phyloP scores from a whole-genome alignment of 2,888 invertebrate genomes.

The Ophion costatus region DNA sequence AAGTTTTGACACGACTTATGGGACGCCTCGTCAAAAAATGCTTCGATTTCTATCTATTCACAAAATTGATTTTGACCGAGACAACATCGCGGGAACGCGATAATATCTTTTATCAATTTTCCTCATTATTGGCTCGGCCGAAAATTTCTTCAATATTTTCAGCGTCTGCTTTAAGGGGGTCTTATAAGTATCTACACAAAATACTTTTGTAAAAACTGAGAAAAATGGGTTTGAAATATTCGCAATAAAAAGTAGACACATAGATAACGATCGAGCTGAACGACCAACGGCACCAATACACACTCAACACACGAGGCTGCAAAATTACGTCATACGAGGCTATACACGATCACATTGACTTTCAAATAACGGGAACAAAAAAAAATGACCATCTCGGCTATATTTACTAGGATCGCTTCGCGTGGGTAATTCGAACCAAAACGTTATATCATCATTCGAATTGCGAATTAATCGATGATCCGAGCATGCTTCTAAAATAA shows the following conservation, averaged over 20 bases:
- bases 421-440: slow-evolving; percentile 8
- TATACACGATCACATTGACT: slow-evolving; percentile 32
- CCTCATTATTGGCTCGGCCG: no score
- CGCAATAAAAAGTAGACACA: not conserved
- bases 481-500: not conserved
- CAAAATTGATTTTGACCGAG: no score
- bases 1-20: no score
- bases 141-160: no score
- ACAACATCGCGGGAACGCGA: no score
- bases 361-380: slow-evolving; percentile 29
- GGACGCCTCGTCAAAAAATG: no score
- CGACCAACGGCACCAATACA: slow-evolving; percentile 26
- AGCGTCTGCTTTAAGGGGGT: no score
- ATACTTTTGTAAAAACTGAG: no score
- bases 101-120: no score
- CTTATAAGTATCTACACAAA: no score
- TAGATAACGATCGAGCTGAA: slow-evolving; percentile 4
- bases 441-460: not conserved
- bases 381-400: slow-evolving; percentile 14
- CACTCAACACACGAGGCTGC: slow-evolving; percentile 27
- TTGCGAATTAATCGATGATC: not conserved
- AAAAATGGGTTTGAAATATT: not conserved
- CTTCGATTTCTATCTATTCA: no score
- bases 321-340: slow-evolving; percentile 47
- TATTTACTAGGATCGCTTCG: slow-evolving; percentile 14